phyloP scores from a whole-genome alignment of 1,140 invertebrate genomes.

The Lucilia cuprina region DNA sequence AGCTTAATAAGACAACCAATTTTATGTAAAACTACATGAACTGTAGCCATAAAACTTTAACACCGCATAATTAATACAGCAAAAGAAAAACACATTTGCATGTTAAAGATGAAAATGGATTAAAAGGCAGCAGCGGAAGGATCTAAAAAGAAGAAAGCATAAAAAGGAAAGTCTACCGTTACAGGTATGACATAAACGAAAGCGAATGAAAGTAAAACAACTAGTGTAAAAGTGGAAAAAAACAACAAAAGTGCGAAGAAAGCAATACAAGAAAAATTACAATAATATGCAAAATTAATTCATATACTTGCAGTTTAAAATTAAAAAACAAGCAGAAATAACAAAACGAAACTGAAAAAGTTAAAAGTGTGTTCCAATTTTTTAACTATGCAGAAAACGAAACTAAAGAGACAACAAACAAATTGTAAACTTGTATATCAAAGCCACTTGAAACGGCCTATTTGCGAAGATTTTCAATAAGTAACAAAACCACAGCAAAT shows the following conservation, averaged over 20 bases:
- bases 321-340: too few species aligned
- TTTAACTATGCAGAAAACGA: slow-evolving; percentile 17
- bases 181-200: not conserved
- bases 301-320: not conserved
- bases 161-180: not conserved
- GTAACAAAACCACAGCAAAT: not conserved
- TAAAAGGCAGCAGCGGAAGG: not conserved
- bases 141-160: not conserved
- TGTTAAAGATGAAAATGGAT: not conserved
- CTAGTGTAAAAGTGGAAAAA: not conserved
- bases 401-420: not conserved
- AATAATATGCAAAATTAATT: slow-evolving; percentile 9
- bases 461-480: not conserved
- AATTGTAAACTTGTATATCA: not conserved
- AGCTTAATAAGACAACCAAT: too few species aligned
- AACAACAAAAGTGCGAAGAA: not conserved
- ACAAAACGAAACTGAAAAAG: too few species aligned
- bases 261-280: not conserved
- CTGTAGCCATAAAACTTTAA: not conserved
- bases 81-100: not conserved
- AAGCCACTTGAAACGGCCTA: not conserved
- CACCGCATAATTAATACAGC: not conserved
- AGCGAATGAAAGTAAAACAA: not conserved
- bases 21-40: too few species aligned
- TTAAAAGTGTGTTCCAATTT: slow-evolving; percentile 4